Conservation (phyloP, 1,140 invertebrate genomes). For the Drosophila lini region DNA sequence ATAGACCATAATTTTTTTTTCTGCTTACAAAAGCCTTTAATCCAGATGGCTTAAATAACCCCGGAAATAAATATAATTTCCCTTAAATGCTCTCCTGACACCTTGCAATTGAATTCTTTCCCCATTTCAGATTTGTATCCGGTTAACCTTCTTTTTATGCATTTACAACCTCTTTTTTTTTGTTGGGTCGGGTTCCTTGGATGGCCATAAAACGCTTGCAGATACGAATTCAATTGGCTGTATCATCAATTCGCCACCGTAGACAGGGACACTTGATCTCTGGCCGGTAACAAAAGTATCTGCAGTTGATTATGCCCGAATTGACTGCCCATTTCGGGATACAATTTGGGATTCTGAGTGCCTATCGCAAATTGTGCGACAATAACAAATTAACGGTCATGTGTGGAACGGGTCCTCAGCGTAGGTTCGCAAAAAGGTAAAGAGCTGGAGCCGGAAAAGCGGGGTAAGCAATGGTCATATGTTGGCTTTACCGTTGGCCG, state of each 20-base stretch:
- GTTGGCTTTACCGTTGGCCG: slow-evolving; percentile 34
- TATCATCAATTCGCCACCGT: slow-evolving; percentile 29
- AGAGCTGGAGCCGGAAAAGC: slow-evolving; percentile 15
- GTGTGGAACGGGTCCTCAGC: slow-evolving; percentile 45
- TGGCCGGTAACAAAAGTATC: slow-evolving; percentile 27
- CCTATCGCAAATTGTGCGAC: slow-evolving; percentile 67
- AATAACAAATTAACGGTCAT: slow-evolving; percentile 74
- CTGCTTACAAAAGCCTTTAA: background rate
- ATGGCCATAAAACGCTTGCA: slow-evolving; percentile 35
- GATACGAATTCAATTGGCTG: slow-evolving; percentile 69
- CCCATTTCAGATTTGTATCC: slow-evolving; percentile 32
- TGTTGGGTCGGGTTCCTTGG: slow-evolving; percentile 3
- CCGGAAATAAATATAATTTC: slow-evolving; percentile 14
- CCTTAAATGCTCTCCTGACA: slow-evolving; percentile 10
- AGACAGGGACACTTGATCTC: slow-evolving; percentile 34
- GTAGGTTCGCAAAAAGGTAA: background rate
- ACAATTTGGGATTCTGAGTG: slow-evolving; percentile 33
- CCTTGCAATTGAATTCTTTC: slow-evolving; percentile 31
- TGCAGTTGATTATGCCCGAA: slow-evolving; percentile 65
- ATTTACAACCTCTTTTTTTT: slow-evolving; percentile 25
- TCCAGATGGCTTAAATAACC: background rate
- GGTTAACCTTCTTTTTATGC: slow-evolving; percentile 7
- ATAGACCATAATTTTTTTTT: background rate
- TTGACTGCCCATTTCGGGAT: slow-evolving; percentile 36
- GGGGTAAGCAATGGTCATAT: slow-evolving; percentile 32